phyloP scores from a whole-genome alignment of 2,888 invertebrate genomes.

The Liopterus haemorrhoidalis region DNA sequence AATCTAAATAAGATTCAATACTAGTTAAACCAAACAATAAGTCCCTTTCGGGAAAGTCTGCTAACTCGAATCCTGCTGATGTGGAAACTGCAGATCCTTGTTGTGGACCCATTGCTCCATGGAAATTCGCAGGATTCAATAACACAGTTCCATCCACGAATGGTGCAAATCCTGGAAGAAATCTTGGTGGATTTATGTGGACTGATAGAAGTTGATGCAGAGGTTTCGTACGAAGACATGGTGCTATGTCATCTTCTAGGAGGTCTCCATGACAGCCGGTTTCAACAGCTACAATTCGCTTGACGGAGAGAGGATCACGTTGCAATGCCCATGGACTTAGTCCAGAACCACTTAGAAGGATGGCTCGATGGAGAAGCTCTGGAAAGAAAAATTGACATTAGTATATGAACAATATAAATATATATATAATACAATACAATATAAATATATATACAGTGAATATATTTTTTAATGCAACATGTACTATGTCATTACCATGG shows the following conservation, averaged over 20 bases:
- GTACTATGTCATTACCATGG: too few species aligned
- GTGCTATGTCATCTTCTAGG: constrained; percentile 75
- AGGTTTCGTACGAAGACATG: constrained; percentile 74
- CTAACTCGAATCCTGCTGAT: constrained; percentile 72
- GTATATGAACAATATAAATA: too few species aligned
- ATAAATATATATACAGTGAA: too few species aligned
- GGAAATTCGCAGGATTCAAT: constrained; percentile 51
- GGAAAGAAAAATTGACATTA: constrained; percentile 49
- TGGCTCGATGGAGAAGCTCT: constrained; percentile 83
- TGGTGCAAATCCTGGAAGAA: constrained; percentile 88
- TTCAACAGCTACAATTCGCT: constrained; percentile 73
- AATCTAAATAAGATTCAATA: constrained; percentile 74
- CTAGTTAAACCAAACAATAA: constrained; percentile 80
- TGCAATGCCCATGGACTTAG: constrained; percentile 89
- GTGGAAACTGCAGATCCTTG: constrained; percentile 56
- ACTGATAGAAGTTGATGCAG: constrained; percentile 68
- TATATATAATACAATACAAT: too few species aligned
- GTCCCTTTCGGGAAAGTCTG: constrained; percentile 75
- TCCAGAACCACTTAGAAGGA: constrained; percentile 84
- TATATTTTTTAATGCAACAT: too few species aligned
- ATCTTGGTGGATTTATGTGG: constrained; percentile 71
- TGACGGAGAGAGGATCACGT: constrained; percentile 74
- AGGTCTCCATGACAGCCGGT: constrained; percentile 79
- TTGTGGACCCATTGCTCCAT: constrained; percentile 28
- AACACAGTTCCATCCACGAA: constrained; percentile 88